Evolutionary conservation across 2,797 vertebrate species (phyloP).

Genomic region (Paguma larvata): DNA sequence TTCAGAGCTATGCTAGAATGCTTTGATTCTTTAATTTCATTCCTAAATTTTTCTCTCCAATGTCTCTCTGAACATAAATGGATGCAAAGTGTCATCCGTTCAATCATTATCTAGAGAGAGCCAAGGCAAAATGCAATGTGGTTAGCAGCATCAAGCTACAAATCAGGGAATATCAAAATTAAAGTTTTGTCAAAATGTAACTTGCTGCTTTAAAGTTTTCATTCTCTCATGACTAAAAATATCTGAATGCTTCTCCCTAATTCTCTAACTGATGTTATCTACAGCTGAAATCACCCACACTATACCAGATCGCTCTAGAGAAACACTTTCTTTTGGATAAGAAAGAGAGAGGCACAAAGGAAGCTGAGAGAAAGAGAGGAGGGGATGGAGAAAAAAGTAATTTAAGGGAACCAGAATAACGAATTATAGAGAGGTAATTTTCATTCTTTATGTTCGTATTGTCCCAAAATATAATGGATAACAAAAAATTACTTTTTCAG

Average conservation of each 20-base stretch:
- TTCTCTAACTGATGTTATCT: not conserved
- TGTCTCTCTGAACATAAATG: not conserved
- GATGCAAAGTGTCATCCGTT: not conserved
- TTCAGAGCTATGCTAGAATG: not conserved
- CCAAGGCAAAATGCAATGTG: not conserved
- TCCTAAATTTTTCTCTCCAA: not conserved
- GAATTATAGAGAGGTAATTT: not conserved
- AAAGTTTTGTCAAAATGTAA: not conserved
- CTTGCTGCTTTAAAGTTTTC: not conserved
- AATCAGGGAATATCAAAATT: not conserved
- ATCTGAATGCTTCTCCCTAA: not conserved
- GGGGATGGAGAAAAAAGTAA: not conserved
- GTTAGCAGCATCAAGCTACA: not conserved
- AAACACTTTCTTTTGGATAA: not conserved
- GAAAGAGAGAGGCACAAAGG: not conserved
- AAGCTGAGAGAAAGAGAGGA: not conserved
- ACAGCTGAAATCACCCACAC: not conserved
- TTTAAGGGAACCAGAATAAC: too few species aligned
- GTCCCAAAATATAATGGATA: not conserved
- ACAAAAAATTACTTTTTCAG: not conserved
- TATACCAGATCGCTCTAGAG: not conserved
- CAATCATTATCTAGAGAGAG: not conserved
- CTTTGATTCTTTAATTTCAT: conserved; percentile 13
- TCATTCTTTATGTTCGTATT: not conserved
- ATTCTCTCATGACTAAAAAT: not conserved